Conservation (phyloP, 2,797 vertebrate species). For the Pseudochaenichthys georgianus region DNA sequence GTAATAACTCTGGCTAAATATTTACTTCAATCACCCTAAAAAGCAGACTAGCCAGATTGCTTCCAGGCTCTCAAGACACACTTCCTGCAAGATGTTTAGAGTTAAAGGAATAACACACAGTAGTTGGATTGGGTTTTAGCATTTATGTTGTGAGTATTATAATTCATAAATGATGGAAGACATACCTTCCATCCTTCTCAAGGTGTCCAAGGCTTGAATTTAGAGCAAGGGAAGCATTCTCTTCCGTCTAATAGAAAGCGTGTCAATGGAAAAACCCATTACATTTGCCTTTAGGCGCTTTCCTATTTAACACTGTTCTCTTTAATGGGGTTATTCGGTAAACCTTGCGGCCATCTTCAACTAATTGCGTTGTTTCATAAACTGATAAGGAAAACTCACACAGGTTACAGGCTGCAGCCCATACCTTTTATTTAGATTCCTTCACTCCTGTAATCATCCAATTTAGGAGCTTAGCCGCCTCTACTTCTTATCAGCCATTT, state of each 20-base stretch:
- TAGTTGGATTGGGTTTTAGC: slow-evolving; percentile 23
- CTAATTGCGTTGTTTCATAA: slow-evolving; percentile 81
- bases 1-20: slow-evolving; percentile 32
- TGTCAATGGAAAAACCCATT: slow-evolving; percentile 79
- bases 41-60: slow-evolving; percentile 6
- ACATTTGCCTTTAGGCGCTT: slow-evolving; percentile 70
- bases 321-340: slow-evolving; percentile 78
- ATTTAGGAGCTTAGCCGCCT: slow-evolving; percentile 69
- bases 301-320: slow-evolving; percentile 76
- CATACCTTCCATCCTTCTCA: slow-evolving; percentile 46
- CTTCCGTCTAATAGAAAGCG: slow-evolving; percentile 65
- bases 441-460: slow-evolving; percentile 59
- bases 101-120: slow-evolving; percentile 16
- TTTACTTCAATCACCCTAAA: slow-evolving; percentile 35
- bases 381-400: slow-evolving; percentile 74
- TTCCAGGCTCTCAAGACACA: slow-evolving; percentile 18
- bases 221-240: slow-evolving; percentile 56
- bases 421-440: slow-evolving; percentile 70
- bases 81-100: slow-evolving; percentile 20
- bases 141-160: slow-evolving; percentile 40
- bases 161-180: slow-evolving; percentile 46
- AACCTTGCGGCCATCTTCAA: slow-evolving; percentile 72
- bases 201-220: slow-evolving; percentile 53
- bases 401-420: slow-evolving; percentile 66
- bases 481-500: slow-evolving; percentile 72